Conservation (phyloP, 2,113 vertebrate species). For the Morone saxatilis region DNA sequence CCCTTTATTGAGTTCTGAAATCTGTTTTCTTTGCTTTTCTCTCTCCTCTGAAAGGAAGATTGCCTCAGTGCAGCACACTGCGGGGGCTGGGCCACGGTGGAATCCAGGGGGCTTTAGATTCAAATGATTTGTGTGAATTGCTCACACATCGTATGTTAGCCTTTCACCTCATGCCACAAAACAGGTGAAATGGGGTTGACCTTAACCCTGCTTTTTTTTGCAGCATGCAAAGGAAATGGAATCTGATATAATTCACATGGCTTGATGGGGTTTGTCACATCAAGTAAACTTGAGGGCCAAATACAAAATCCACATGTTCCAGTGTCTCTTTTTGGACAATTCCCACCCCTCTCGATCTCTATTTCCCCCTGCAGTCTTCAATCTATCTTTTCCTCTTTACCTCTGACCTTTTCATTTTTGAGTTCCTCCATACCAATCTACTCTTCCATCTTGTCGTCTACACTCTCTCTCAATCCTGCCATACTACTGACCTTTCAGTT, state of each 20-base stretch:
- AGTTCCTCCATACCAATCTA: conserved; percentile 69
- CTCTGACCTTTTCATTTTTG: conserved; percentile 81
- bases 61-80: conserved; percentile 37
- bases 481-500: conserved; percentile 77
- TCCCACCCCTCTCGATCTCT: conserved; percentile 41
- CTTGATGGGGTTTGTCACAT: conserved; percentile 59
- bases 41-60: conserved; percentile 45
- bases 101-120: conserved; percentile 10
- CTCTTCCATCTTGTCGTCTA: conserved; percentile 73
- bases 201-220: conserved; percentile 35
- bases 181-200: conserved; percentile 60
- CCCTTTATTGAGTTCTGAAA: conserved; percentile 34
- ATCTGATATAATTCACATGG: conserved; percentile 30
- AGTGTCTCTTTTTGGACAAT: conserved; percentile 38
- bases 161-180: conserved; percentile 37
- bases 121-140: conserved; percentile 63
- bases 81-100: neutral
- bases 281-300: conserved; percentile 52
- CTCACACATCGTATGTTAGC: conserved; percentile 20
- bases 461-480: conserved; percentile 70
- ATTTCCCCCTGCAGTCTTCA: conserved; percentile 64
- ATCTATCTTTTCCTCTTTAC: conserved; percentile 76
- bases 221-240: conserved; percentile 56
- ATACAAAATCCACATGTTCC: conserved; percentile 33
- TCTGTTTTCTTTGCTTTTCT: conserved; percentile 17